Base-by-base conservation (phyloP, 1,140 invertebrate genomes). In the Agrypnia vestita region DNA sequence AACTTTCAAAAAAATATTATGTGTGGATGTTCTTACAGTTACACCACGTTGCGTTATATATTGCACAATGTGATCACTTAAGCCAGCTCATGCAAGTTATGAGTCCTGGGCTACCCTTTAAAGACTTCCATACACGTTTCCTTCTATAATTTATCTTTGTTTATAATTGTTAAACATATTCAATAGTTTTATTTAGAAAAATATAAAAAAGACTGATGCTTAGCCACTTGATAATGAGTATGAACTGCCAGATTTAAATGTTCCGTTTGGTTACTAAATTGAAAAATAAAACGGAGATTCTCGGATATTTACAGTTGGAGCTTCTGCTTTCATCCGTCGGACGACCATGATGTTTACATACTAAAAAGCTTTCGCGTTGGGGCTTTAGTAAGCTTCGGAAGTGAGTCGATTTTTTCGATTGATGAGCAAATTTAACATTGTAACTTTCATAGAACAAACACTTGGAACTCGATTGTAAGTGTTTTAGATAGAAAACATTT, bases 401-500 rank as follows among this genome's bases (percentile, higher is more conserved):
- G 69, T 55, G 47, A 73, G 47, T 73, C 69, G 49, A 53, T 73
- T 73, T 71, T 73, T 73, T 73, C 69, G 53, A 73, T 73, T 73
- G 49, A 73, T 73, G 69, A 73, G 69, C 69, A 73, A 73, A 73
- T 73, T 73, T 73, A 73, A 73, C 69, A 43, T 35, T 73, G 69
- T 73, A 73, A 49, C 69, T 73, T 73, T 55, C 25, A 73, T 15
- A 55, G 69, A 49, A 44, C 49, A 53, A 73, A 73, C 69, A 73
- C 46, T 13, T 15, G n/a, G 61, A 17, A 73, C 69, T 69, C 64
- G 43, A 69, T 35, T 71, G 8, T 53, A 55, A 73, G 69, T 73
- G 49, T 73, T 55, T 43, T 43, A 44, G 17, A 11, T 6, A 17
- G 25, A 49, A 71, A 47, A 25, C 47, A 46, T 71, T 64, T 59